phyloP scores from a whole-genome alignment of 2,113 vertebrate species.

The Hyla sarda region DNA sequence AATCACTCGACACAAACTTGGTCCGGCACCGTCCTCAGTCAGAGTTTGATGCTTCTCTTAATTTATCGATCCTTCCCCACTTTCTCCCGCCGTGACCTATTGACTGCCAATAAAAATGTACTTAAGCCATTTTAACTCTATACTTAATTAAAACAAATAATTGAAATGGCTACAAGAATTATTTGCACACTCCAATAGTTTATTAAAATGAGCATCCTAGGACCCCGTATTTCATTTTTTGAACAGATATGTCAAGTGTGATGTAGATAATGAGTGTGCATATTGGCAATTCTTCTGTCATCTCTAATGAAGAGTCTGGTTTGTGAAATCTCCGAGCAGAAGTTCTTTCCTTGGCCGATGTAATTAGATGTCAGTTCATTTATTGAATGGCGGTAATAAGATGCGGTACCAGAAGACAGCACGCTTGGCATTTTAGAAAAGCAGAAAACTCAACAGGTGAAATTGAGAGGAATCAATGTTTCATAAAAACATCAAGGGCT shows the following conservation, averaged over 20 bases:
- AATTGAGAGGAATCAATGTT: constrained; percentile 50
- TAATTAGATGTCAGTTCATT: constrained; percentile 64
- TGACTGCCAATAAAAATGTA: constrained; percentile 10
- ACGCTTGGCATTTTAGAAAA: constrained; percentile 60
- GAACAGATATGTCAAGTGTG: constrained; percentile 56
- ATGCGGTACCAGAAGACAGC: constrained; percentile 48
- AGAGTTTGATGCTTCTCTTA: background rate
- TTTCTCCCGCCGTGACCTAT: background rate
- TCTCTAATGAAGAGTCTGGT: constrained; percentile 62
- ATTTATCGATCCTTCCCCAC: constrained; percentile 7
- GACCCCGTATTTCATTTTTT: constrained; percentile 61
- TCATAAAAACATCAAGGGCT: constrained; percentile 59
- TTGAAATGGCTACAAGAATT: constrained; percentile 26
- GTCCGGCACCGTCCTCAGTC: background rate
- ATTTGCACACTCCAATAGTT: constrained; percentile 13
- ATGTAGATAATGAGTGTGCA: constrained; percentile 58
- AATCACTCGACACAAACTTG: too few relatives aligned
- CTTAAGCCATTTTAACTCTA: constrained; percentile 18
- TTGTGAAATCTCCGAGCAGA: constrained; percentile 50
- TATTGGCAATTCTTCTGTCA: constrained; percentile 52
- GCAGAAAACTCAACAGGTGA: constrained; percentile 57
- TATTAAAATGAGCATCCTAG: constrained; percentile 53
- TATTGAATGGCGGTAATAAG: constrained; percentile 61
- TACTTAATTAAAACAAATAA: constrained; percentile 24
- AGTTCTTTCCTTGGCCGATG: constrained; percentile 59